Percentiles rank a stretch among this genome's conserved stretches.
Conservation (phyloP, 2,888 invertebrate species). For the Drosophila pseudotakahashii region DNA sequence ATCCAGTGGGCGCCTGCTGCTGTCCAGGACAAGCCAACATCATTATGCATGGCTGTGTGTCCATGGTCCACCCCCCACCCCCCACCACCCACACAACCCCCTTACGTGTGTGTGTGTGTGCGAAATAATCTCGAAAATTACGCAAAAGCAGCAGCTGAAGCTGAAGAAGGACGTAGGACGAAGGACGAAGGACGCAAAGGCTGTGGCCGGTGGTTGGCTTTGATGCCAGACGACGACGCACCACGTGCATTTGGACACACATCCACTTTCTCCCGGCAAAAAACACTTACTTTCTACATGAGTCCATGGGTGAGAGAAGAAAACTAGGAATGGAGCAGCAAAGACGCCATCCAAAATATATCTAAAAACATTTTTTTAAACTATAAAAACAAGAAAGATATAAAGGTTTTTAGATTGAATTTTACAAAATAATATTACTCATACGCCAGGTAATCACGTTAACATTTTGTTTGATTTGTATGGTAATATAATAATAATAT, state of each 20-base stretch:
- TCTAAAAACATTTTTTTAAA: no score
- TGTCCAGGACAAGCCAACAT: slow-evolving; percentile 80
- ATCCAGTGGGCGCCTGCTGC: slow-evolving; percentile 42
- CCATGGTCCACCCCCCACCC: slow-evolving; percentile 28
- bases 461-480: no score
- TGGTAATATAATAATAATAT: no score
- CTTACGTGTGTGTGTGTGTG: slow-evolving; percentile 60
- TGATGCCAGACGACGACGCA: slow-evolving; percentile 54
- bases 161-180: slow-evolving; percentile 45
- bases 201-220: slow-evolving; percentile 62
- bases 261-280: slow-evolving; percentile 11
- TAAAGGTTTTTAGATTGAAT: no score
- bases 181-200: slow-evolving; percentile 29
- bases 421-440: no score
- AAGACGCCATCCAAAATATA: no score
- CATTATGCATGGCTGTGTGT: slow-evolving; percentile 77
- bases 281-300: no score
- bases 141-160: slow-evolving; percentile 75
- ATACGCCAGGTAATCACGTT: no score
- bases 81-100: slow-evolving; percentile 2
- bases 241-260: slow-evolving; percentile 60
- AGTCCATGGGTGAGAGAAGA: no score
- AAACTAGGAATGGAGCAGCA: no score
- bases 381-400: no score
- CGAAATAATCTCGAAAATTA: slow-evolving; percentile 80